A percentile compares a stretch with the other conserved stretches of the same genome.
These are phyloP conservation scores for Caenorhabditis doughertyi DNA, from an alignment of 2,888 invertebrate species.

Conservation along the genomic window DNA sequence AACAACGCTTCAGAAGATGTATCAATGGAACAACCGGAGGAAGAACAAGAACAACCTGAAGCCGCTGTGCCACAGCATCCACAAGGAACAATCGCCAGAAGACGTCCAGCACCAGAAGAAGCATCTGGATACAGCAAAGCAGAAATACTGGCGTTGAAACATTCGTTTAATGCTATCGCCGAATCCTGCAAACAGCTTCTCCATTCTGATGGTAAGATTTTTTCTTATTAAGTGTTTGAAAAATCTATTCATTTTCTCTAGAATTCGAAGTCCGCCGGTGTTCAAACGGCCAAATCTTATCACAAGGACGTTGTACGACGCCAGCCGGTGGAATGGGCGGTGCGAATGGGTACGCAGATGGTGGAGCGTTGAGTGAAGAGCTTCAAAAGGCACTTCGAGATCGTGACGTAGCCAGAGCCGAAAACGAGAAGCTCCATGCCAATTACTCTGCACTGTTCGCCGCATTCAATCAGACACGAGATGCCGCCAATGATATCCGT, in stretches of 20 bases:
- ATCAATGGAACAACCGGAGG: neutral
- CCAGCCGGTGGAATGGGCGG: constrained; percentile 16
- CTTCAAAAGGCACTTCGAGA: constrained; percentile 47
- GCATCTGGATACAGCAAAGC: neutral
- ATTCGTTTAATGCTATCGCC: constrained; percentile 14
- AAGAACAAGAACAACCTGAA: constrained; percentile 4
- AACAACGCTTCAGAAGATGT: neutral
- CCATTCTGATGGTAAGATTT: constrained; percentile 50
- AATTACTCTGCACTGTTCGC: constrained; percentile 37
- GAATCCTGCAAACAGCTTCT: constrained; percentile 31
- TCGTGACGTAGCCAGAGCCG: constrained; percentile 36
- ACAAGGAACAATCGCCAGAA: neutral
- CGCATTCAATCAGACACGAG: constrained; percentile 22
- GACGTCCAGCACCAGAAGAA: neutral
- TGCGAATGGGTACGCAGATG: neutral
- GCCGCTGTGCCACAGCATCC: neutral
- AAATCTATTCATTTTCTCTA: too few relatives aligned
- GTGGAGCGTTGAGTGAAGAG: constrained; percentile 39
- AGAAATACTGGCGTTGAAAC: constrained; percentile 46
- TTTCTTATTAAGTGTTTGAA: too few relatives aligned
- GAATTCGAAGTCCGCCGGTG: constrained; percentile 61
- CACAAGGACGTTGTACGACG: constrained; percentile 32
- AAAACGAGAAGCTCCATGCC: constrained; percentile 46
- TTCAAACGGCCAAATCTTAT: constrained; percentile 42
- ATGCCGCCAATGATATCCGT: constrained; percentile 42